Evolutionary conservation across 2,797 vertebrate genomes (phyloP).

Genomic region (Urosaurus nigricauda): DNA sequence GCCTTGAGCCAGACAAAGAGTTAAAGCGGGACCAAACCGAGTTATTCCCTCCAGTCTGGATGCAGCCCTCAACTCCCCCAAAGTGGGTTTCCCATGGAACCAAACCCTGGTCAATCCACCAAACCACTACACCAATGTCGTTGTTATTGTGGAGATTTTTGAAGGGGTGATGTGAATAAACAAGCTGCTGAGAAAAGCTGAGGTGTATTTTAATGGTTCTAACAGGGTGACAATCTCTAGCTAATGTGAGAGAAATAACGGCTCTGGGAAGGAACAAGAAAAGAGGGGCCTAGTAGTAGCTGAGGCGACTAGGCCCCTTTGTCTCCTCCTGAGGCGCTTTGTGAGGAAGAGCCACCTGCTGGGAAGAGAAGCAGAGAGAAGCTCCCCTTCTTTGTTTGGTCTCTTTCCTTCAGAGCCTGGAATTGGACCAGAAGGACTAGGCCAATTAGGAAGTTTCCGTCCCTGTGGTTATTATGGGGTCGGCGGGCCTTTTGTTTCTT

Average conservation of each 20-base stretch:
- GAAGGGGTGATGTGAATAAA: neutral
- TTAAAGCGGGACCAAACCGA: no score
- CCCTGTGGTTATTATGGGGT: constrained; percentile 4
- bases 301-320: no score
- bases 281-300: no score
- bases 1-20: no score
- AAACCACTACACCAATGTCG: no score
- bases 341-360: constrained; percentile 38
- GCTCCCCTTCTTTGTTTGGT: neutral
- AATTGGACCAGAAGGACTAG: neutral
- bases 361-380: constrained; percentile 14
- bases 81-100: no score
- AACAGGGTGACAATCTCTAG: neutral
- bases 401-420: neutral
- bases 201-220: neutral
- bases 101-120: no score
- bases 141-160: neutral
- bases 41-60: no score
- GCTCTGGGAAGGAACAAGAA: neutral
- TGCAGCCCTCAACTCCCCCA: no score
- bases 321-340: constrained; percentile 19
- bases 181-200: neutral
- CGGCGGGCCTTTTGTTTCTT: neutral
- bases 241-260: neutral
- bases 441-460: constrained; percentile 29